Base-by-base conservation (phyloP, 2,113 vertebrate genomes). In the Pipa parva region DNA sequence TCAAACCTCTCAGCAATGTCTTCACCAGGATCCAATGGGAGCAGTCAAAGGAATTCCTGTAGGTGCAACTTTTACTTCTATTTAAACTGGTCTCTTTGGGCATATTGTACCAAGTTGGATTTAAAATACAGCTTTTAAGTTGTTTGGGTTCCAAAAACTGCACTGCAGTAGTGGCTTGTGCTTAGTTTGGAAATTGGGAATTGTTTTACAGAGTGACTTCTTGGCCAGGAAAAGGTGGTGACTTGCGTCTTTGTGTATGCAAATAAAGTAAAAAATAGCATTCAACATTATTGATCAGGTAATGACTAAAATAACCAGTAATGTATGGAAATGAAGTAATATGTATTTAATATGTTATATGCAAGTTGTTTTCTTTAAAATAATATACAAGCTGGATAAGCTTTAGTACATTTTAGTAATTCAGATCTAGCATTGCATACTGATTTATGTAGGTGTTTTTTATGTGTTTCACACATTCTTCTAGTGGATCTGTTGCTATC, bases 1-100 rank as follows among this genome's bases (percentile, higher is more conserved):
- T 62, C 71, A 54, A 76, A 75, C 75, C 74, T 78, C 74, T 74
- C 75, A 74, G 77, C 82, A 82, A 93, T 93, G 91, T 90, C 91
- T 81, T 87, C 89, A 81, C 87, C 90, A 2, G 88, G 85, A 88
- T 77, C 81, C 74, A 75, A 77, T 59, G 86, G 87, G 74, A 84
- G 84, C 79, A 85, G 84, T 79, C 88, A 84, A 76, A 90, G 83
- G 81, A 85, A 85, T 87, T 86, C 84, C 75, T 68, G 90, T 91
- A 92, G 87, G 91, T 91, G 79, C 63, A 83, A 80, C 77, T 85
- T 63, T 90, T 65, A 79, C 79, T 81, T 65, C 69, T 76, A 58
- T 72, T 74, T 18, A 13, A 26, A 26, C 22, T 59, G 28, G 8
- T 52, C 57, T 60, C 17, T 10, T 42, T 8, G 48, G 26, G 18